Percentiles rank a stretch among this genome's conserved stretches.
Conservation (phyloP, 2,888 invertebrate species). For the Erebia aethiops region DNA sequence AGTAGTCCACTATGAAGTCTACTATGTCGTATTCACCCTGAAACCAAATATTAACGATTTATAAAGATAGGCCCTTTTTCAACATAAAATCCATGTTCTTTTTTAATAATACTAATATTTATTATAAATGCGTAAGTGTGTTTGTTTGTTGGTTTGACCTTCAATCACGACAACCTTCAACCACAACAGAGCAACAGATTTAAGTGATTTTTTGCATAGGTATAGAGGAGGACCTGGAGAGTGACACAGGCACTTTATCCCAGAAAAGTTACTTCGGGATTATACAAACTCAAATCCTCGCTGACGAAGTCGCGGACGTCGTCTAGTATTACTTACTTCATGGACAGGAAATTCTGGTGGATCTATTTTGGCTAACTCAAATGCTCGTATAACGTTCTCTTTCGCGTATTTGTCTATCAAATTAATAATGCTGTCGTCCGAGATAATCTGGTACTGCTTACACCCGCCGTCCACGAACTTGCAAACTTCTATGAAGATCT, state of each 20-base stretch:
- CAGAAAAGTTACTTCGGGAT: too few species aligned
- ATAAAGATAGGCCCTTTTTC: too few species aligned
- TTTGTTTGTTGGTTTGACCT: too few species aligned
- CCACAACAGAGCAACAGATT: too few species aligned
- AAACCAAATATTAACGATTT: not conserved
- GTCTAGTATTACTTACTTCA: slow-evolving; percentile 45
- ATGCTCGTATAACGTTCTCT: slow-evolving; percentile 45
- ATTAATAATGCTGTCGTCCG: slow-evolving; percentile 49
- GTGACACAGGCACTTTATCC: too few species aligned
- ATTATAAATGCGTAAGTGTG: too few species aligned
- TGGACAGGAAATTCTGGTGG: slow-evolving; percentile 52
- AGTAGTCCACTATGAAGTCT: slow-evolving; percentile 55
- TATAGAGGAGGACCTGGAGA: too few species aligned
- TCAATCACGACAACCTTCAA: too few species aligned
- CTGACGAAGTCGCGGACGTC: not conserved
- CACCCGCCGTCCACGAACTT: slow-evolving; percentile 66
- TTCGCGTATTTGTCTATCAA: slow-evolving; percentile 52
- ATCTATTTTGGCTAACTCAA: slow-evolving; percentile 46
- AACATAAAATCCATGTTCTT: too few species aligned
- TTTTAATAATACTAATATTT: too few species aligned
- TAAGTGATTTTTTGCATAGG: too few species aligned
- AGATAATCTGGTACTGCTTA: slow-evolving; percentile 56
- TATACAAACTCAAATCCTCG: too few species aligned
- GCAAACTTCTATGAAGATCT: slow-evolving; percentile 53
- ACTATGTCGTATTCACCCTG: slow-evolving; percentile 52